Percentiles rank a stretch among this genome's conserved stretches.
Conservation (phyloP, 1,140 invertebrate genomes). For the Druon quercuslanigerum region DNA sequence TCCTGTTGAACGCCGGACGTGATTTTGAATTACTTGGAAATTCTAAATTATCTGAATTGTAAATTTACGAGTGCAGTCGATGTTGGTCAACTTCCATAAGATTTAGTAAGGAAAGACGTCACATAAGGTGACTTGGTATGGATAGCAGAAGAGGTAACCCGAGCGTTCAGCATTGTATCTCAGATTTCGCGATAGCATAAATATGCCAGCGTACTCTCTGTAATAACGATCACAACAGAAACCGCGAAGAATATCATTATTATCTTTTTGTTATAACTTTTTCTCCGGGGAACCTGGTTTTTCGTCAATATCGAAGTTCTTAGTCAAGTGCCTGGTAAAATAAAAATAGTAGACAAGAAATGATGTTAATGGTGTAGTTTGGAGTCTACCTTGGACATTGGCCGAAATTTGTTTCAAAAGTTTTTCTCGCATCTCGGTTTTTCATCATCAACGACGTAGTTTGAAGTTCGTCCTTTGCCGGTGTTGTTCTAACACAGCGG, state of each 20-base stretch:
- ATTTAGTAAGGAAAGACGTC: slow-evolving; percentile 34
- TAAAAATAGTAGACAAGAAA: too few relatives aligned
- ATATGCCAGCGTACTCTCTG: slow-evolving; percentile 58
- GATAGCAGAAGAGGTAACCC: slow-evolving; percentile 55
- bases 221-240: slow-evolving; percentile 63
- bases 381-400: too few relatives aligned
- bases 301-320: too few relatives aligned
- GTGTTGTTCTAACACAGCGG: too few relatives aligned
- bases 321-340: too few relatives aligned
- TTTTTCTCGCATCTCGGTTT: too few relatives aligned
- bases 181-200: slow-evolving; percentile 68
- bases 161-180: slow-evolving; percentile 64
- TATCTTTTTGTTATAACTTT: background rate
- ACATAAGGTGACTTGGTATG: slow-evolving; percentile 53
- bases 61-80: background rate
- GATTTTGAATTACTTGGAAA: background rate
- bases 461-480: too few relatives aligned
- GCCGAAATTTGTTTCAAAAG: too few relatives aligned
- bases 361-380: too few relatives aligned
- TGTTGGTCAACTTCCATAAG: slow-evolving; percentile 1
- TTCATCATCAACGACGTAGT: too few relatives aligned
- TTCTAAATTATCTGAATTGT: background rate
- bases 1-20: background rate
- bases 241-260: slow-evolving; percentile 31
- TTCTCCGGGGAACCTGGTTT: too few relatives aligned